Percentiles rank a stretch among this genome's conserved stretches.
Conservation (phyloP, 2,113 vertebrate species). For the Tragulus kanchil region DNA sequence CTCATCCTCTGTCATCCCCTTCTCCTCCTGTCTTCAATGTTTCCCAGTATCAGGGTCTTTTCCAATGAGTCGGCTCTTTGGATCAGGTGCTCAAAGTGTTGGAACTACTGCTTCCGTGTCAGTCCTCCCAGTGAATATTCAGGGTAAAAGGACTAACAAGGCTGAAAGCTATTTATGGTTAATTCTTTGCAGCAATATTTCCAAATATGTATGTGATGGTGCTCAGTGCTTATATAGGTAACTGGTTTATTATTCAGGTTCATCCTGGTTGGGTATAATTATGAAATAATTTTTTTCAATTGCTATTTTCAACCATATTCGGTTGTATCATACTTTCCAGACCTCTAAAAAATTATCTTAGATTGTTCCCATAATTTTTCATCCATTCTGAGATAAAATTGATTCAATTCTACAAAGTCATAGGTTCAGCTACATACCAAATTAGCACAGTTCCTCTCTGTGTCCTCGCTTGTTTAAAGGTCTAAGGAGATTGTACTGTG, state of each 20-base stretch:
- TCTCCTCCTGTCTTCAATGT: too few species aligned
- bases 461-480: not conserved
- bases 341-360: not conserved
- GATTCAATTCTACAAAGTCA: not conserved
- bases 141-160: not conserved
- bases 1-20: too few species aligned
- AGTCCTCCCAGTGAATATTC: too few species aligned
- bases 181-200: not conserved
- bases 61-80: too few species aligned
- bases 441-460: not conserved
- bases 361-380: not conserved
- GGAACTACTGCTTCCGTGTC: too few species aligned
- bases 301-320: not conserved
- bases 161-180: slow-evolving; percentile 9
- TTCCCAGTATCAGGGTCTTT: too few species aligned
- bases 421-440: not conserved
- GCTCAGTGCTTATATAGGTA: not conserved
- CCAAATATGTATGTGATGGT: not conserved
- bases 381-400: not conserved
- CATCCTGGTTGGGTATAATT: not conserved
- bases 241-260: not conserved
- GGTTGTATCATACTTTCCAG: not conserved
- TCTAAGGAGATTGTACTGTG: not conserved
- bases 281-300: not conserved
- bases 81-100: too few species aligned